Percentiles rank a stretch among this genome's conserved stretches.
Evolutionary conservation across 1,140 invertebrate genomes (phyloP).

Genomic region (Aphelenchoides avenae): DNA sequence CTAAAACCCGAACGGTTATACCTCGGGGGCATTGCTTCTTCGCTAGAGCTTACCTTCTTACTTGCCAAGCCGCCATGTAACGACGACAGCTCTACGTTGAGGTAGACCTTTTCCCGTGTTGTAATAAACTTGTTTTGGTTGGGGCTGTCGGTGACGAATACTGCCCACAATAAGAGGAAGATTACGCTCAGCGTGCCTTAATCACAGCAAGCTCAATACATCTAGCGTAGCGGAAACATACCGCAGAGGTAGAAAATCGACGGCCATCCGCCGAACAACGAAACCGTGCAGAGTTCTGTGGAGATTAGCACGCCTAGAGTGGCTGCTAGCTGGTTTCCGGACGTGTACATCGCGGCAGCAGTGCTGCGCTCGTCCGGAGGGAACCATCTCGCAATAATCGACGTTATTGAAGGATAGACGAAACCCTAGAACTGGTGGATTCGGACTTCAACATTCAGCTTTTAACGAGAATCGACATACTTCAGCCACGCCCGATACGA

Average conservation of each 20-base stretch:
- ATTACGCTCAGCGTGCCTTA: constrained; percentile 24
- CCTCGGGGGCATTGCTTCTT: background rate
- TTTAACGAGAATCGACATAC: too few species aligned
- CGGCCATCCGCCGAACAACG: constrained; percentile 37
- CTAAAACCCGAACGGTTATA: background rate
- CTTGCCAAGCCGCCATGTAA: background rate
- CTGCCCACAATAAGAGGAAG: constrained; percentile 7
- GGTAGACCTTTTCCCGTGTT: constrained; percentile 11
- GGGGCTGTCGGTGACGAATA: constrained; percentile 26
- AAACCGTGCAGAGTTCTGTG: constrained; percentile 28
- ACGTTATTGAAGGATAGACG: constrained; percentile 27
- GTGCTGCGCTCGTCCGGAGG: constrained; percentile 24
- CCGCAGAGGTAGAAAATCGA: constrained; percentile 36
- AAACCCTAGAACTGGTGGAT: too few species aligned
- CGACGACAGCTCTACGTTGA: constrained; percentile 10
- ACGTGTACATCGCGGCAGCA: constrained; percentile 30
- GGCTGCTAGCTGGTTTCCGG: constrained; percentile 37
- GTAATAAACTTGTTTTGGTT: constrained; percentile 27
- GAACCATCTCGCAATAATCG: constrained; percentile 18
- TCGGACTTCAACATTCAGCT: too few species aligned
- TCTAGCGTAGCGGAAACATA: constrained; percentile 1
- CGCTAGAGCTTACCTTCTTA: constrained; percentile 64
- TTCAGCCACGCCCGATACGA: too few species aligned
- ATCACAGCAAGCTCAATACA: background rate
- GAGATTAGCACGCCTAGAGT: constrained; percentile 20